These are phyloP conservation scores for Poeciliopsis turneri DNA, from an alignment of 2,797 vertebrate species.

Conservation along the genomic window DNA sequence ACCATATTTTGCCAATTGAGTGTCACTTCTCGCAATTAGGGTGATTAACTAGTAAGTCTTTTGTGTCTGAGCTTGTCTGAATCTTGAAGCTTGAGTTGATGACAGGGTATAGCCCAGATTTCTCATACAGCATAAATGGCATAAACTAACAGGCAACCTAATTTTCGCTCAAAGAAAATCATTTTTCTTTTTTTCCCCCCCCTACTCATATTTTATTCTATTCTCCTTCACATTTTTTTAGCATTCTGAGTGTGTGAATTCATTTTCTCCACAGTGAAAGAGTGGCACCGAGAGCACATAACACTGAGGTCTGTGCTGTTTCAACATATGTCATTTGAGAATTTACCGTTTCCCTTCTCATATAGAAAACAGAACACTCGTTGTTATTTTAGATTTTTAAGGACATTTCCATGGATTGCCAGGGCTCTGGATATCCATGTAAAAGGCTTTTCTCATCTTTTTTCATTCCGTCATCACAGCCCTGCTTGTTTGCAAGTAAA, in stretches of 20 bases:
- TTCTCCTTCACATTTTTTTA: constrained; percentile 18
- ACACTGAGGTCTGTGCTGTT: constrained; percentile 48
- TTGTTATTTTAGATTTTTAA: constrained; percentile 10
- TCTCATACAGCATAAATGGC: neutral
- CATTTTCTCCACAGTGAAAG: constrained; percentile 70
- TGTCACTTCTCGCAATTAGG: neutral
- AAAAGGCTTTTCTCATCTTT: constrained; percentile 32
- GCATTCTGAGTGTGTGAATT: constrained; percentile 67
- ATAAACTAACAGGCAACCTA: neutral
- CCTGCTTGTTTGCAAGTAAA: constrained; percentile 43
- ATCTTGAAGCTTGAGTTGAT: neutral
- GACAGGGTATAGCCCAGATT: neutral
- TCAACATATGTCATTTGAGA: constrained; percentile 18
- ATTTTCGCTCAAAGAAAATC: neutral
- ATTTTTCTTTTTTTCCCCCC: neutral
- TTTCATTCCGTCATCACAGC: constrained; percentile 42
- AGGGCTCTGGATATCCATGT: constrained; percentile 20
- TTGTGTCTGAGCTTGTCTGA: neutral
- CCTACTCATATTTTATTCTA: neutral
- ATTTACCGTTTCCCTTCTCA: constrained; percentile 11
- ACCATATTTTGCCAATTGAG: neutral
- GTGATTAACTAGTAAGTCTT: neutral
- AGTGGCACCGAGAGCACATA: constrained; percentile 49
- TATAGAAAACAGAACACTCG: constrained; percentile 12
- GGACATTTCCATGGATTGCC: constrained; percentile 23